Evolutionary conservation across 2,888 invertebrate genomes (phyloP).

Genomic region (Diaphora mendica): DNA sequence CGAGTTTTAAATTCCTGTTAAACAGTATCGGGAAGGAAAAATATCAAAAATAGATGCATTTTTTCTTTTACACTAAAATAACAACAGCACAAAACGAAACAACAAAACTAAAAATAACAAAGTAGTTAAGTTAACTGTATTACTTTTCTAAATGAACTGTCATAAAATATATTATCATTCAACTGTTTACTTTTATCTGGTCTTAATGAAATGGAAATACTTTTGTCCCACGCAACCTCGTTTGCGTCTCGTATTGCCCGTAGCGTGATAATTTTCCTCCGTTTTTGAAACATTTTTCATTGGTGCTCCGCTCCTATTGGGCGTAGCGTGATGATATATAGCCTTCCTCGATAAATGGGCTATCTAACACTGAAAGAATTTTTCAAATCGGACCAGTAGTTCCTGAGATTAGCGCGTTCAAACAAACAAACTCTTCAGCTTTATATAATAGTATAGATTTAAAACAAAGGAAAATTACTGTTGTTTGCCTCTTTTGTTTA

Average conservation of each 20-base stretch:
- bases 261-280: too few species aligned
- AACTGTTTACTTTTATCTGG: constrained; percentile 2
- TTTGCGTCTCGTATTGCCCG: too few species aligned
- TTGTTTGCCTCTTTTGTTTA: not conserved
- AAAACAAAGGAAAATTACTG: not conserved
- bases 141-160: not conserved
- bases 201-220: constrained; percentile 2
- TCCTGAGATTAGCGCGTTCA: too few species aligned
- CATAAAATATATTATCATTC: not conserved
- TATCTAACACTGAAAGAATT: too few species aligned
- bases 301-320: too few species aligned
- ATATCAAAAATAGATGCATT: not conserved
- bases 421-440: too few species aligned
- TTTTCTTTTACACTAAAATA: not conserved
- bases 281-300: too few species aligned
- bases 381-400: too few species aligned
- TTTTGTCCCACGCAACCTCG: too few species aligned
- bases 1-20: not conserved
- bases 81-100: not conserved
- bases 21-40: not conserved
- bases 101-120: not conserved
- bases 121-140: not conserved
- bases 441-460: too few species aligned
- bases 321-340: too few species aligned
- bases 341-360: too few species aligned